These are phyloP conservation scores for Protonemura montana DNA, from an alignment of 2,888 invertebrate species.

Conservation along the genomic window DNA sequence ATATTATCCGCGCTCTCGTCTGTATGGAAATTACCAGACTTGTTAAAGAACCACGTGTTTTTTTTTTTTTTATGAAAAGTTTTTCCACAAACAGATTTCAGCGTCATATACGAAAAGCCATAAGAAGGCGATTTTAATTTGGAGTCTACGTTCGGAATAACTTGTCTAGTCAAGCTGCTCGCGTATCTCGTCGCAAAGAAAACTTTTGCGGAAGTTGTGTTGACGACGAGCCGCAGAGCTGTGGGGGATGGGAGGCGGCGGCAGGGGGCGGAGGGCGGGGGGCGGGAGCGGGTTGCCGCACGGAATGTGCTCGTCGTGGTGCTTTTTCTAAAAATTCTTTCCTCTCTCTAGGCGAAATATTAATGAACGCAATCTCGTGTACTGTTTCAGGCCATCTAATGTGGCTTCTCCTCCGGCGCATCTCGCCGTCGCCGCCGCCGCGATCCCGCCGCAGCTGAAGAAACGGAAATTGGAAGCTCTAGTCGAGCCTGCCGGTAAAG, in stretches of 20 bases:
- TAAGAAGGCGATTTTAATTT: constrained; percentile 47
- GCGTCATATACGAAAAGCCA: constrained; percentile 45
- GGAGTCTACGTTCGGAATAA: constrained; percentile 42
- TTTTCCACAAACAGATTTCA: constrained; percentile 45
- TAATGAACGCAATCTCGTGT: constrained; percentile 47
- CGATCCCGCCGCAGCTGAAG: constrained; percentile 66
- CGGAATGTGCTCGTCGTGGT: constrained; percentile 2
- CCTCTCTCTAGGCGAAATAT: constrained; percentile 44
- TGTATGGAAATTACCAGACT: constrained; percentile 38
- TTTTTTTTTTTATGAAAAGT: constrained; percentile 28
- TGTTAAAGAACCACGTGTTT: constrained; percentile 39
- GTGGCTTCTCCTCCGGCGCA: constrained; percentile 44
- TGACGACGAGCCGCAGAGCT: constrained; percentile 38
- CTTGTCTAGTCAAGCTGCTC: constrained; percentile 47
- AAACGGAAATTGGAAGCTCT: constrained; percentile 73
- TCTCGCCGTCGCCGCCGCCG: constrained; percentile 49
- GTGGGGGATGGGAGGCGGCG: constrained; percentile 42
- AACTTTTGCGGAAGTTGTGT: constrained; percentile 44
- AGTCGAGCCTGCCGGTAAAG: constrained; percentile 51
- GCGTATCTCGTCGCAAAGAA: constrained; percentile 42
- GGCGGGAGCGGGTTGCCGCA: constrained; percentile 43
- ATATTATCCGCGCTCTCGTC: constrained; percentile 35
- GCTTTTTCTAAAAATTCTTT: constrained; percentile 37
- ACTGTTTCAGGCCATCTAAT: constrained; percentile 52
- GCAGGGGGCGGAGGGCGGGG: constrained; percentile 34